These are phyloP conservation scores for Megalops cyprinoides DNA, from an alignment of 2,797 vertebrate genomes.

Conservation along the genomic window DNA sequence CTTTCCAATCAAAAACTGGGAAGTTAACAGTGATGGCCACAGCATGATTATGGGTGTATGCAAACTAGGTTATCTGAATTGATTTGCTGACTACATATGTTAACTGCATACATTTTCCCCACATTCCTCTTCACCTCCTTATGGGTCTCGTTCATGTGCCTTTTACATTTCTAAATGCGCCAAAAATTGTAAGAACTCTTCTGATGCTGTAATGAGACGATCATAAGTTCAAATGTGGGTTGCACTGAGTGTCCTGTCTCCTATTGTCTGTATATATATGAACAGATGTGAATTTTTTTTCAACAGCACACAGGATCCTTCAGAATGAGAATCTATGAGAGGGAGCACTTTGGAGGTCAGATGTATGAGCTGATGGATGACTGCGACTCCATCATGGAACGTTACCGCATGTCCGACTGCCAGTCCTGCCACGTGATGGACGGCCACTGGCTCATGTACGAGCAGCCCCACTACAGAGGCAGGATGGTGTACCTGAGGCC, in stretches of 20 bases:
- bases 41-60: background rate
- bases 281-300: no score
- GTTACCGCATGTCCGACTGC: constrained; percentile 8
- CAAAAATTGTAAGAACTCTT: background rate
- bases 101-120: no score
- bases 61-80: background rate
- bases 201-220: background rate
- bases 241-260: no score
- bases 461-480: constrained; percentile 25
- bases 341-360: constrained; percentile 17
- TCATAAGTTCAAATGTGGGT: background rate
- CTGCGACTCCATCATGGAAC: background rate
- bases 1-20: no score
- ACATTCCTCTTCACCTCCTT: no score
- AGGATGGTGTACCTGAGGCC: constrained; percentile 17
- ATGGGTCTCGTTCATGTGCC: no score
- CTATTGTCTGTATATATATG: no score
- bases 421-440: constrained; percentile 26
- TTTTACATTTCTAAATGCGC: background rate
- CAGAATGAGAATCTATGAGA: constrained; percentile 23
- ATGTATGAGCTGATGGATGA: constrained; percentile 6
- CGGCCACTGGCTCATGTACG: constrained; percentile 20
- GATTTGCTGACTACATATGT: no score
- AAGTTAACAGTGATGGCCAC: background rate
- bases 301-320: constrained; percentile 4